Percentiles rank a stretch among this genome's conserved stretches.
Conservation (phyloP, 30 jellyfish, hydroid and myxozoan genomes). For the Aurelia coerulea region DNA sequence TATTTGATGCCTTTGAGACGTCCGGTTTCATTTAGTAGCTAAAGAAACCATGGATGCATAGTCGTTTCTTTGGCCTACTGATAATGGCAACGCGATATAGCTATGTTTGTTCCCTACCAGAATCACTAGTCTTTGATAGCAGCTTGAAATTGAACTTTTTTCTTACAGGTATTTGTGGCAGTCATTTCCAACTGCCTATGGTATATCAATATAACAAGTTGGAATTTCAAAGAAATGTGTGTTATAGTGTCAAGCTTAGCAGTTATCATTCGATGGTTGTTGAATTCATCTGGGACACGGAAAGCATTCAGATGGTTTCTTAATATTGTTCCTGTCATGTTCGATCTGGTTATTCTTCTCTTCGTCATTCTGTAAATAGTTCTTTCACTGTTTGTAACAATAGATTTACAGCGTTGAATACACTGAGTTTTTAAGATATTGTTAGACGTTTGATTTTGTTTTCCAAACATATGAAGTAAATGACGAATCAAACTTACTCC, state of each 20-base stretch:
- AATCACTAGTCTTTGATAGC: too few species aligned
- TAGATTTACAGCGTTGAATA: background rate
- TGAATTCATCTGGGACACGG: constrained; percentile 83
- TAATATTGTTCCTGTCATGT: constrained; percentile 87
- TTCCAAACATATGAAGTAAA: too few species aligned
- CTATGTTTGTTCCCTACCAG: too few species aligned
- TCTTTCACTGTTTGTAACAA: background rate
- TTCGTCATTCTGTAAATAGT: constrained; percentile 70
- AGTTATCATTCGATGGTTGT: constrained; percentile 61
- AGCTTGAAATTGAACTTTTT: too few species aligned
- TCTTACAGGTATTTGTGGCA: constrained; percentile 55
- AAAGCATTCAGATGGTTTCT: constrained; percentile 84
- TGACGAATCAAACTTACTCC: too few species aligned
- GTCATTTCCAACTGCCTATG: constrained; percentile 60
- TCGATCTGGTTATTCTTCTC: constrained; percentile 72
- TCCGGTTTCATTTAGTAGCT: too few species aligned
- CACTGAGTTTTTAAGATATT: too few species aligned
- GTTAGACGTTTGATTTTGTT: too few species aligned
- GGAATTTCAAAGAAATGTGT: constrained; percentile 33
- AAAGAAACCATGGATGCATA: too few species aligned
- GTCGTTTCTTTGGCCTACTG: too few species aligned
- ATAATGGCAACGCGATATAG: too few species aligned
- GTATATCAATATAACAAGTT: constrained; percentile 35
- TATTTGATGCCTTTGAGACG: too few species aligned
- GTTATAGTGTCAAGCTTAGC: constrained; percentile 76